phyloP scores from a whole-genome alignment of 2,797 vertebrate genomes.

The Danio choprae region DNA sequence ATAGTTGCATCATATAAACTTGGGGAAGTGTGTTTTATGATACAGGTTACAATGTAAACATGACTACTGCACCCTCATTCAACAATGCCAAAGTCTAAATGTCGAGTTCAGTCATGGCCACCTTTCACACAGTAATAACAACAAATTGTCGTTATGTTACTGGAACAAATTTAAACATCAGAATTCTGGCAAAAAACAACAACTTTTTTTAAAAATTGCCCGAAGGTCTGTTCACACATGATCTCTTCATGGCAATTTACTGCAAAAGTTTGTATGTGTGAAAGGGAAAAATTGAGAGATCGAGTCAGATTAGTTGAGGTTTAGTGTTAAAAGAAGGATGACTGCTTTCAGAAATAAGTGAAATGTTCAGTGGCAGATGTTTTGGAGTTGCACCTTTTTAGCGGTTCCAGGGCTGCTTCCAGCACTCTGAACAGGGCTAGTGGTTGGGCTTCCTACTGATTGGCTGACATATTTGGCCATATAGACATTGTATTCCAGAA shows the following conservation, averaged over 20 bases:
- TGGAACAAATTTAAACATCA: too few species aligned
- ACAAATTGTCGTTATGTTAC: too few species aligned
- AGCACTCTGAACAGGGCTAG: constrained; percentile 82
- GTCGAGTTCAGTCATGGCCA: too few species aligned
- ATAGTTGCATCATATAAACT: neutral
- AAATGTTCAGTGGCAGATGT: neutral
- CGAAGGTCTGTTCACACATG: neutral
- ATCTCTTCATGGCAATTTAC: too few species aligned
- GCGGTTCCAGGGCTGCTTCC: constrained; percentile 89
- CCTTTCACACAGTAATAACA: too few species aligned
- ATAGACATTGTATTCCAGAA: constrained; percentile 92
- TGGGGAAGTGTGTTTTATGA: neutral
- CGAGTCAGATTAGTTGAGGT: neutral
- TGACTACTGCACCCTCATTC: too few species aligned
- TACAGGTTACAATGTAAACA: too few species aligned
- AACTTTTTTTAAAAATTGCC: too few species aligned
- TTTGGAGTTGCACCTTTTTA: constrained; percentile 86
- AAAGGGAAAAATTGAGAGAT: neutral
- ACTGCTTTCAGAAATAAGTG: neutral
- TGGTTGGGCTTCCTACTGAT: constrained; percentile 77
- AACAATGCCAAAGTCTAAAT: too few species aligned
- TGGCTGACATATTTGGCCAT: constrained; percentile 92
- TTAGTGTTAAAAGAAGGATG: neutral
- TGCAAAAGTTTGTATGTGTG: neutral
- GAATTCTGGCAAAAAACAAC: too few species aligned